Base-by-base conservation (phyloP, 53 echinoderm and acorn worm species). In the Hippasteria phrygiana region DNA sequence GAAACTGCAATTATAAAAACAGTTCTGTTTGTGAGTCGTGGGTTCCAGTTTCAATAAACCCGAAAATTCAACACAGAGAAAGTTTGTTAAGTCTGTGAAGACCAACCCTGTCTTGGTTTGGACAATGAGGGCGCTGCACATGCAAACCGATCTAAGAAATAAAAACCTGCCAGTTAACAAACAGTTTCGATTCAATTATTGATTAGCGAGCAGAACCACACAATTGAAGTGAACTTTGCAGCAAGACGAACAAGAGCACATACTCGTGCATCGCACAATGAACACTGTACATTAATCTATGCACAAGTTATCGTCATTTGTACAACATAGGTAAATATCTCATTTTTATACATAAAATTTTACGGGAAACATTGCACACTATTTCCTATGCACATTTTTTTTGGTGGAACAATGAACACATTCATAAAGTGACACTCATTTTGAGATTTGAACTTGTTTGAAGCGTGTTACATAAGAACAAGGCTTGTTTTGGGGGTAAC, bases 281-380 rank as follows among this genome's bases (percentile, higher is more conserved):
- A 45, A 45, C 46, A n/a, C n/a, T n/a, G n/a, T 46, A 78, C 80
- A 80, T 40, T 12, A 39, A 62, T 62, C 80, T 80, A 80, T 59
- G 62, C 80, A 80, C 80, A 43, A 37, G 59, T 11, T 45, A 39
- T n/a, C n/a, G n/a, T 40, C 17, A 72, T 20, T 72, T 37, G n/a
- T 72, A 1, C 9, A 17, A 11, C 11, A 45, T 54, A 29, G 48
- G 74, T 45, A 14, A 11, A 11, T 74, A 38, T 43, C 28, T 74
- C 29, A 24, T 24, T 22, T 74, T 26, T 12, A 45, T 45, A 74
- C n/a, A 33, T n/a, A 38, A 39, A 10, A 29, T 42, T n/a, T 6
- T 18, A 40, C 9, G 17, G 18, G 10, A 36, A 66, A 22, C 42
- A 43, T 72, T 39, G 42, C 42, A 72, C 42, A 72, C 40, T 72